These are phyloP conservation scores for Papilio elwesi DNA, from an alignment of 2,888 invertebrate species.

Conservation along the genomic window DNA sequence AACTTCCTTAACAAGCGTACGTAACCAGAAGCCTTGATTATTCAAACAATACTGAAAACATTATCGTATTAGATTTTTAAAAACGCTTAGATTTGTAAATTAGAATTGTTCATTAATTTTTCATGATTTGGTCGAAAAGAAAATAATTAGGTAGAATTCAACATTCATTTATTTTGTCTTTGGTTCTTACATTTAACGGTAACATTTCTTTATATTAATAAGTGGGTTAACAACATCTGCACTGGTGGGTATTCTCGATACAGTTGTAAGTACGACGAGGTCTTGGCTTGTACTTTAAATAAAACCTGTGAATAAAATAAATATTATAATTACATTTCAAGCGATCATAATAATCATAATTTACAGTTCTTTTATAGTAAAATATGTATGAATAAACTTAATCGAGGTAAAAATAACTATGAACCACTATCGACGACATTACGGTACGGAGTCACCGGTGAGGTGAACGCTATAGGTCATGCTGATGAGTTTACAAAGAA, in stretches of 20 bases:
- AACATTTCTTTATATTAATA: constrained; percentile 43
- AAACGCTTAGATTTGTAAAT: too few species aligned
- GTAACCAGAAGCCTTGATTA: too few species aligned
- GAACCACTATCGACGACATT: too few species aligned
- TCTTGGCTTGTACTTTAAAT: constrained; percentile 40
- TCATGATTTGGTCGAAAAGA: neutral
- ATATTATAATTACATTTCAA: neutral
- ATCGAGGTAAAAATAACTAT: too few species aligned
- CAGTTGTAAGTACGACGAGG: constrained; percentile 29
- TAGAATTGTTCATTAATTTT: neutral
- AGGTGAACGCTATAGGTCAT: too few species aligned
- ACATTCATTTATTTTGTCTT: constrained; percentile 60
- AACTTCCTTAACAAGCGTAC: too few species aligned
- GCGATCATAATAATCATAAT: neutral
- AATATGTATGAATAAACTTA: too few species aligned
- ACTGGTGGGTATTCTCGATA: constrained; percentile 37
- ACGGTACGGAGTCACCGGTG: too few species aligned
- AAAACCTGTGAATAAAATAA: constrained; percentile 37
- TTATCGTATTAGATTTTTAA: too few species aligned
- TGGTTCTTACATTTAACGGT: constrained; percentile 58
- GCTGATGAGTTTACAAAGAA: too few species aligned
- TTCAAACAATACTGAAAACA: too few species aligned
- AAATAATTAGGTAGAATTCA: constrained; percentile 45
- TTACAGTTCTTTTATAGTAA: neutral
- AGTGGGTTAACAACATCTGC: constrained; percentile 45